Conservation (phyloP, 2,888 invertebrate species). For the Diachrysia chrysitis region DNA sequence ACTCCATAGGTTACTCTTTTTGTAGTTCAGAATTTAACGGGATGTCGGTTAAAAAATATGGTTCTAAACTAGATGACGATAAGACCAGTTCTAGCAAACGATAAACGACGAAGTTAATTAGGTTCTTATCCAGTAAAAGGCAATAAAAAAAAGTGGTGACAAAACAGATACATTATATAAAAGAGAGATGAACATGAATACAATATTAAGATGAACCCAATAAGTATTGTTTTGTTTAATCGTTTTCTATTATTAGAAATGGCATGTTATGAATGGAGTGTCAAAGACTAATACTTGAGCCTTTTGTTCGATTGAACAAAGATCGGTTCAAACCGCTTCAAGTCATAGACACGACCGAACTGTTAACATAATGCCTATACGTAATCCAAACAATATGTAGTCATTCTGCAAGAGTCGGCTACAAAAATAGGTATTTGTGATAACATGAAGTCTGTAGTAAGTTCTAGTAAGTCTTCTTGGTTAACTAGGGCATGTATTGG, state of each 20-base stretch:
- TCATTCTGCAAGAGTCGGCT: neutral
- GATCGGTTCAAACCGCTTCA: conserved; percentile 7
- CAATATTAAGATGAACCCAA: neutral
- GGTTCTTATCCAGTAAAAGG: too few species aligned
- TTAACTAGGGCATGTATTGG: neutral
- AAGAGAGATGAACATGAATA: neutral
- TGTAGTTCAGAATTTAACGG: too few species aligned
- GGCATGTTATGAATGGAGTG: conserved; percentile 1
- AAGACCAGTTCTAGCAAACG: too few species aligned
- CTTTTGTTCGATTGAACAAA: conserved; percentile 8
- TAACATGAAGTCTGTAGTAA: neutral
- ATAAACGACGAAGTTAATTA: too few species aligned
- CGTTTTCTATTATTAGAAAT: conserved; percentile 12
- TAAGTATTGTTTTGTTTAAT: neutral
- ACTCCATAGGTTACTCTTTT: too few species aligned
- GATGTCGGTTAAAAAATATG: too few species aligned
- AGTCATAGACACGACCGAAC: neutral
- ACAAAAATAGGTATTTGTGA: neutral
- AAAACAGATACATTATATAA: neutral
- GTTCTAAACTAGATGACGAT: too few species aligned
- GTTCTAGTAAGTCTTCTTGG: neutral
- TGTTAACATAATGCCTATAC: conserved; percentile 1
- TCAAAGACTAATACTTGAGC: neutral
- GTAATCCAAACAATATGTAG: neutral
- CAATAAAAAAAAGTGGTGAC: neutral